Evolutionary conservation across 2,888 invertebrate genomes (phyloP).

Genomic region (Lamproptera curius): DNA sequence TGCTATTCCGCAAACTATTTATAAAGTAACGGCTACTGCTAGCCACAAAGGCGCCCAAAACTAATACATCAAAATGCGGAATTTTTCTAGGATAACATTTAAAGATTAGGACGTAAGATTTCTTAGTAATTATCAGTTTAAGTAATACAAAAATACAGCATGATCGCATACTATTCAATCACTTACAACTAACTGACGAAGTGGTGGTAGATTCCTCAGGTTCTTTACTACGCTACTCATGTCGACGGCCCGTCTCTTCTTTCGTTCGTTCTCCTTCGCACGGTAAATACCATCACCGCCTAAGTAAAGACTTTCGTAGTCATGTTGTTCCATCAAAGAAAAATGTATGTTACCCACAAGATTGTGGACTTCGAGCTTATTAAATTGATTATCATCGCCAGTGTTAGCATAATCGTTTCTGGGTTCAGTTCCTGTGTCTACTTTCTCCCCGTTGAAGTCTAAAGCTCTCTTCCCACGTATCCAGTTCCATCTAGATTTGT

Average conservation of each 20-base stretch:
- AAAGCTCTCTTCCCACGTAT: slow-evolving; percentile 39
- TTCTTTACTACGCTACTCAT: slow-evolving; percentile 26
- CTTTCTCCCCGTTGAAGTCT: not conserved
- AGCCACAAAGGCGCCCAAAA: too few relatives aligned
- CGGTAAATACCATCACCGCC: slow-evolving; percentile 43
- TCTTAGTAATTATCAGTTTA: not conserved
- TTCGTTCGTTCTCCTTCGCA: slow-evolving; percentile 26
- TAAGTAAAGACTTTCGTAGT: slow-evolving; percentile 36
- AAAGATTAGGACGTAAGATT: too few relatives aligned
- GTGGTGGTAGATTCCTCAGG: slow-evolving; percentile 36
- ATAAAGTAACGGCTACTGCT: too few relatives aligned
- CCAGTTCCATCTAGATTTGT: slow-evolving; percentile 36
- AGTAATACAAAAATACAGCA: not conserved
- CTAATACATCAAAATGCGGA: too few relatives aligned
- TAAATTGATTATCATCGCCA: not conserved
- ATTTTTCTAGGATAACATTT: too few relatives aligned
- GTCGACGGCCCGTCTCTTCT: slow-evolving; percentile 30
- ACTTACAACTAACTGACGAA: slow-evolving; percentile 35
- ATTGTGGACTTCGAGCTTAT: not conserved
- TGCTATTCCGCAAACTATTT: too few relatives aligned
- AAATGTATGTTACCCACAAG: not conserved
- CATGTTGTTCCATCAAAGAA: slow-evolving; percentile 9
- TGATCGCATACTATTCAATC: too few relatives aligned
- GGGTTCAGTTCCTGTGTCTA: not conserved
- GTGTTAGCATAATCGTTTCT: slow-evolving; percentile 3